These are phyloP conservation scores for Sympetrum striolatum DNA, from an alignment of 2,888 invertebrate species.

Conservation along the genomic window DNA sequence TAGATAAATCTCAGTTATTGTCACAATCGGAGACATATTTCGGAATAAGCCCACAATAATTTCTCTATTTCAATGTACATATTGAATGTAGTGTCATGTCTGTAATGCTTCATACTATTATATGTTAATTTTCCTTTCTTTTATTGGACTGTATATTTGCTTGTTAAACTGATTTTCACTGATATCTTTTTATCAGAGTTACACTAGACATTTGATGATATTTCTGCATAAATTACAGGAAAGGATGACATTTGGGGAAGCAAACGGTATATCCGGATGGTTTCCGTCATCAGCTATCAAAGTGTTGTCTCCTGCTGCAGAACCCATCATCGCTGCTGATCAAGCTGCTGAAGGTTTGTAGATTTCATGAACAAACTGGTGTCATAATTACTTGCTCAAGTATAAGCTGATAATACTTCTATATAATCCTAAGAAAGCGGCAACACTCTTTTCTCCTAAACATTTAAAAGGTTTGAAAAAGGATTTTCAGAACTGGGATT, in stretches of 20 bases:
- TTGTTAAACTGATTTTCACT: background rate
- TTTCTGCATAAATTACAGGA: conserved; percentile 57
- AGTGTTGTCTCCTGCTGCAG: conserved; percentile 46
- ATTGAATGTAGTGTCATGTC: too few species aligned
- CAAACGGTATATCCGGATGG: conserved; percentile 65
- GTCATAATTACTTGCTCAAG: background rate
- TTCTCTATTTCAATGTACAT: too few species aligned
- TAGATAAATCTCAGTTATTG: too few species aligned
- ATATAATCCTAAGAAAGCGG: too few species aligned
- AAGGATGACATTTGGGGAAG: conserved; percentile 70
- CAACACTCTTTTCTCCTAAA: too few species aligned
- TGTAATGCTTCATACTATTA: too few species aligned
- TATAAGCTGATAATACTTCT: too few species aligned
- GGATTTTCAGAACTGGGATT: too few species aligned
- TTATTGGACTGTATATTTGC: background rate
- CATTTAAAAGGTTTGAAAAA: too few species aligned
- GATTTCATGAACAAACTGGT: background rate
- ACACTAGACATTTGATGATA: background rate
- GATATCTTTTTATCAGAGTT: background rate
- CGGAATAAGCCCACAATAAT: too few species aligned
- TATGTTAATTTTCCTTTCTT: too few species aligned
- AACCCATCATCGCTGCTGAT: background rate
- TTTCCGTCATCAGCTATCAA: conserved; percentile 68
- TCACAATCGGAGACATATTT: too few species aligned
- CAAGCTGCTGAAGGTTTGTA: conserved; percentile 1